These are phyloP conservation scores for Dicyrtoma fusca DNA, from an alignment of 2,888 invertebrate genomes.

Conservation along the genomic window DNA sequence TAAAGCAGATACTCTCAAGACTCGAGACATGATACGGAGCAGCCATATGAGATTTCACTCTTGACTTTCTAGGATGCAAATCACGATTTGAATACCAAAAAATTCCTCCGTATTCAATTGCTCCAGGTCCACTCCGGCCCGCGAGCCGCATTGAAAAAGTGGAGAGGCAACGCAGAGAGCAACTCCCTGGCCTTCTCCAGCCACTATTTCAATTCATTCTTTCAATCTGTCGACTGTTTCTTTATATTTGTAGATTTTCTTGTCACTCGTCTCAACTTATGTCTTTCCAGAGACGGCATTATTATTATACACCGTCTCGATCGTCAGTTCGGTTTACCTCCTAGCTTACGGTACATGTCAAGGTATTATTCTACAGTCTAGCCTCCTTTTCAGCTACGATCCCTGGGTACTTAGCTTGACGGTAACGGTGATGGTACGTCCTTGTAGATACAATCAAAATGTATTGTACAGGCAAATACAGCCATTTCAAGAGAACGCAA, in stretches of 20 bases:
- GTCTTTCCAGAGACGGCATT: background rate
- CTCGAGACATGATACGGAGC: background rate
- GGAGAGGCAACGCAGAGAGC: constrained; percentile 4
- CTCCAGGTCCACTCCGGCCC: constrained; percentile 12
- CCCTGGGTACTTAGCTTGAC: too few relatives aligned
- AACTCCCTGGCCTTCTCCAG: background rate
- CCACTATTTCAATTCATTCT: constrained; percentile 15
- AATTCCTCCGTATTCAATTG: constrained; percentile 35
- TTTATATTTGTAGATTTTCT: too few relatives aligned
- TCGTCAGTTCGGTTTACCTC: constrained; percentile 10
- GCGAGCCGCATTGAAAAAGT: constrained; percentile 24
- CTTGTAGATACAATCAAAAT: too few relatives aligned
- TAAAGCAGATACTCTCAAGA: constrained; percentile 19
- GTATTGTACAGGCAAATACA: too few relatives aligned
- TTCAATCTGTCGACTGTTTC: too few relatives aligned
- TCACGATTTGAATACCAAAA: constrained; percentile 38
- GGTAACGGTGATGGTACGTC: too few relatives aligned
- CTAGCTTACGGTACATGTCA: background rate
- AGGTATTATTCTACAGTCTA: too few relatives aligned
- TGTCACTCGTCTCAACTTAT: background rate
- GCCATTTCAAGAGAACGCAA: too few relatives aligned
- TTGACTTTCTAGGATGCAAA: constrained; percentile 33
- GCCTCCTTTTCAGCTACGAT: too few relatives aligned
- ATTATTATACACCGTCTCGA: too few relatives aligned
- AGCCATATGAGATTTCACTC: constrained; percentile 35